Conservation (phyloP, 64 coral and sea anemone species). For the Acropora tenuis region DNA sequence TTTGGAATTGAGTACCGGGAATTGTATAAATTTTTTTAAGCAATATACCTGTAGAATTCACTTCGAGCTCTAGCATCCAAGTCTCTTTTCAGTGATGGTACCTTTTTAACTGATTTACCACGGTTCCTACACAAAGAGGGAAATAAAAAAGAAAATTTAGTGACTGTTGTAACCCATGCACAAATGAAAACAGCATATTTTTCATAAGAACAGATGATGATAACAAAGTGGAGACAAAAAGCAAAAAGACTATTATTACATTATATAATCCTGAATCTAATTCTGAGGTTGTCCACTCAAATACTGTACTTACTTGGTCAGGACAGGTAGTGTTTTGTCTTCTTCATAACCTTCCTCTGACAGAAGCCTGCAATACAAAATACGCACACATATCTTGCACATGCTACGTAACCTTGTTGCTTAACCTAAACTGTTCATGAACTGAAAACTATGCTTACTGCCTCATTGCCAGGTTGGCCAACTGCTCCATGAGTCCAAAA, state of each 20-base stretch:
- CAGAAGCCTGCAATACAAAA: constrained; percentile 51
- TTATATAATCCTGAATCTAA: no score
- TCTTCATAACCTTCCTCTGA: constrained; percentile 93
- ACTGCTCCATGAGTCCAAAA: constrained; percentile 99
- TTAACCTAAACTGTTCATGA: no score
- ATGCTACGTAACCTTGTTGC: neutral
- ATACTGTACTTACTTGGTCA: constrained; percentile 69
- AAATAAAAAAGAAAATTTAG: neutral
- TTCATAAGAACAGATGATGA: no score
- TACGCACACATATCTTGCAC: neutral
- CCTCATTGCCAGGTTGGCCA: constrained; percentile 98
- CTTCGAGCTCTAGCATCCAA: constrained; percentile 92
- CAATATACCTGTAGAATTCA: constrained; percentile 91
- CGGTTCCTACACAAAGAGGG: constrained; percentile 40
- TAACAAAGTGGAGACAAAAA: no score
- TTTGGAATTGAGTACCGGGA: no score
- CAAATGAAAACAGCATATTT: no score
- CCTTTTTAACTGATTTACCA: constrained; percentile 76
- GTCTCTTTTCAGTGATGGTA: constrained; percentile 90
- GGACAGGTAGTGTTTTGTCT: constrained; percentile 72
- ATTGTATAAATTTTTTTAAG: no score
- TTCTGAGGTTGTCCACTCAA: no score
- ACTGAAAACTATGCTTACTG: constrained; percentile 59
- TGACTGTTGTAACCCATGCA: neutral
- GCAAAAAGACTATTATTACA: no score